A percentile compares a stretch with the other conserved stretches of the same genome.
These are phyloP conservation scores for Homarus americanus DNA, from an alignment of 1,140 invertebrate species.

Conservation along the genomic window DNA sequence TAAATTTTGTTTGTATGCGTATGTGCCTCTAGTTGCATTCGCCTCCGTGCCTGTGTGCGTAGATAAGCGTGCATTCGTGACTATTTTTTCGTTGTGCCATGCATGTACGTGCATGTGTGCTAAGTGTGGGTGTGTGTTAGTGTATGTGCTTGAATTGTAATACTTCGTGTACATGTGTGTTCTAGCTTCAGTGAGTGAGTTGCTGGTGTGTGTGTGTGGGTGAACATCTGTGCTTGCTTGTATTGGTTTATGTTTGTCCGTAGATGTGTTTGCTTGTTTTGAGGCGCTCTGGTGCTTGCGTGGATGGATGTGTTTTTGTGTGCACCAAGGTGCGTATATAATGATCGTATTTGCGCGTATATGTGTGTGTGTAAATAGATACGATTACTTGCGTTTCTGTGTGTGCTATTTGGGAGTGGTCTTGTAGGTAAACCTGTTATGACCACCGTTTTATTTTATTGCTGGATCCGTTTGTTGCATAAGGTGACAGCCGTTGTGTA, in stretches of 20 bases:
- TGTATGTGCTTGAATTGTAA: background rate
- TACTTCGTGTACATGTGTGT: background rate
- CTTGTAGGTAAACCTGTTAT: too few species aligned
- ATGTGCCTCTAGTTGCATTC: background rate
- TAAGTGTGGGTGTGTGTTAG: background rate
- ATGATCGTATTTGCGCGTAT: background rate
- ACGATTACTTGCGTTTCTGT: background rate
- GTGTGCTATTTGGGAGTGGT: background rate
- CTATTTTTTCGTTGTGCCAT: too few species aligned
- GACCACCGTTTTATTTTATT: too few species aligned
- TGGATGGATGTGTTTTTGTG: background rate
- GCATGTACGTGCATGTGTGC: conserved; percentile 1
- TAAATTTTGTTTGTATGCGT: background rate
- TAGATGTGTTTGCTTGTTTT: background rate
- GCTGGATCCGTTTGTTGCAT: too few species aligned
- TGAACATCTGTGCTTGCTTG: background rate
- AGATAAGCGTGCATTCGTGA: background rate
- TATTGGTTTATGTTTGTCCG: background rate
- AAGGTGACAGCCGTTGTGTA: too few species aligned
- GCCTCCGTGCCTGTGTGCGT: background rate
- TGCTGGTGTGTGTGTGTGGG: background rate
- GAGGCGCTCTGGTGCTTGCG: background rate
- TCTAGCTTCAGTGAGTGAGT: background rate
- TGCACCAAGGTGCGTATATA: background rate
- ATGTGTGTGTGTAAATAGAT: background rate